phyloP scores from a whole-genome alignment of 2,888 invertebrate genomes.

The Eupithecia insigniata region DNA sequence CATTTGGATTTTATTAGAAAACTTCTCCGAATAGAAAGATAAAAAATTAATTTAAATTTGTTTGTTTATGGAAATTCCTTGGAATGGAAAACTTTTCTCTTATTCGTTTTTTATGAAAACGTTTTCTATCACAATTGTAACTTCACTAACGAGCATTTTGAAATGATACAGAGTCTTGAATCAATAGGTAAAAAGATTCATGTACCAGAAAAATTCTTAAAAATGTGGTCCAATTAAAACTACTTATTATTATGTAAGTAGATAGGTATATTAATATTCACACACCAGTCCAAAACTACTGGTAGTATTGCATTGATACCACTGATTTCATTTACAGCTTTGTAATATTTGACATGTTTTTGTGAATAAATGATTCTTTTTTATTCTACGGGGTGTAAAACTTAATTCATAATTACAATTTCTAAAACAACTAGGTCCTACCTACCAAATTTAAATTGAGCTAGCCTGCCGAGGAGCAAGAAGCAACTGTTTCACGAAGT shows the following conservation, averaged over 20 bases:
- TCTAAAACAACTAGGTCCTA: slow-evolving; percentile 9
- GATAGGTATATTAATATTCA: no score
- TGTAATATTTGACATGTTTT: no score
- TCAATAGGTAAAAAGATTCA: background rate
- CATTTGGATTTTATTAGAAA: slow-evolving; percentile 63
- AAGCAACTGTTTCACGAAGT: slow-evolving; percentile 41
- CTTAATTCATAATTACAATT: background rate
- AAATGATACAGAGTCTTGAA: background rate
- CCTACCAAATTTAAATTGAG: slow-evolving; percentile 34
- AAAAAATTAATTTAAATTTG: slow-evolving; percentile 44
- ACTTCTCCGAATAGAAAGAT: slow-evolving; percentile 49
- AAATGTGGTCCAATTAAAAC: background rate
- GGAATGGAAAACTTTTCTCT: slow-evolving; percentile 35
- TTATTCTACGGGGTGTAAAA: no score
- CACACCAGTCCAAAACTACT: no score
- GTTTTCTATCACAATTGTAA: slow-evolving; percentile 30
- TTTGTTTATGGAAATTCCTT: slow-evolving; percentile 42
- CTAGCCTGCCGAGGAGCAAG: slow-evolving; percentile 34
- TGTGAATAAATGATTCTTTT: no score
- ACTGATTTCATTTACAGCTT: no score
- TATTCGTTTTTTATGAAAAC: slow-evolving; percentile 36
- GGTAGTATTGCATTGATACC: no score
- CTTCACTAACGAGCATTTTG: background rate
- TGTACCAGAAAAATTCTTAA: no score
- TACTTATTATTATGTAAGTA: no score